Percentiles rank a stretch among this genome's conserved stretches.
These are phyloP conservation scores for Dromiciops gliroides DNA, from an alignment of 2,113 vertebrate species.

Conservation along the genomic window DNA sequence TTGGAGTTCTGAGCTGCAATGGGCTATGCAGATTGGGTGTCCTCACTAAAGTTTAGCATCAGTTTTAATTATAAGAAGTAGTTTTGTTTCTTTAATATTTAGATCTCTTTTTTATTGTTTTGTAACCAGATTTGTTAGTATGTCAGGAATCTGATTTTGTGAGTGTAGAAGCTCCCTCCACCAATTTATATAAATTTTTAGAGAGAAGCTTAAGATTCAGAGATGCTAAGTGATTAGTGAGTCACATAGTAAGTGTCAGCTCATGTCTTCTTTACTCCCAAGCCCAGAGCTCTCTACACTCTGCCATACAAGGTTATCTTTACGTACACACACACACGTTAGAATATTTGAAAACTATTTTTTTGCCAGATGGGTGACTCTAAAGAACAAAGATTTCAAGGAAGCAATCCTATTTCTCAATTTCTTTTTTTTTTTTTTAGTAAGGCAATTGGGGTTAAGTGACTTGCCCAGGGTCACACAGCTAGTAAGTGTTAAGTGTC, in stretches of 20 bases:
- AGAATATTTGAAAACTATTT: no score
- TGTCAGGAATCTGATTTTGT: background rate
- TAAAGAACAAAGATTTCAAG: background rate
- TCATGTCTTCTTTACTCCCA: background rate
- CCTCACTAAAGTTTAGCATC: background rate
- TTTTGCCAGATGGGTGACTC: background rate
- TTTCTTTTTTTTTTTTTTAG: no score
- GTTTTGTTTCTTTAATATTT: background rate
- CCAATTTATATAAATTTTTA: background rate
- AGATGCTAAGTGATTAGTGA: no score
- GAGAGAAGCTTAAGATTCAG: background rate
- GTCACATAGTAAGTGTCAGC: background rate
- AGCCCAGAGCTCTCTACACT: background rate
- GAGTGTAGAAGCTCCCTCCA: background rate
- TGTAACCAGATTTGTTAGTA: background rate
- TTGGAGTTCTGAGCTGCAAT: background rate
- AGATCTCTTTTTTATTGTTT: background rate
- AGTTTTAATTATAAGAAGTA: constrained; percentile 4
- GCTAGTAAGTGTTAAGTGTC: no score
- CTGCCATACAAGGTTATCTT: background rate
- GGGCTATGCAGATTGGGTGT: background rate
- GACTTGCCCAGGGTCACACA: no score
- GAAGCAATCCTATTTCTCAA: no score
- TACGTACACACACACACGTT: no score
- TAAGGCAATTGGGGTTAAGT: no score